These are phyloP conservation scores for Intellagama lesueurii DNA, from an alignment of 2,797 vertebrate genomes.

Conservation along the genomic window DNA sequence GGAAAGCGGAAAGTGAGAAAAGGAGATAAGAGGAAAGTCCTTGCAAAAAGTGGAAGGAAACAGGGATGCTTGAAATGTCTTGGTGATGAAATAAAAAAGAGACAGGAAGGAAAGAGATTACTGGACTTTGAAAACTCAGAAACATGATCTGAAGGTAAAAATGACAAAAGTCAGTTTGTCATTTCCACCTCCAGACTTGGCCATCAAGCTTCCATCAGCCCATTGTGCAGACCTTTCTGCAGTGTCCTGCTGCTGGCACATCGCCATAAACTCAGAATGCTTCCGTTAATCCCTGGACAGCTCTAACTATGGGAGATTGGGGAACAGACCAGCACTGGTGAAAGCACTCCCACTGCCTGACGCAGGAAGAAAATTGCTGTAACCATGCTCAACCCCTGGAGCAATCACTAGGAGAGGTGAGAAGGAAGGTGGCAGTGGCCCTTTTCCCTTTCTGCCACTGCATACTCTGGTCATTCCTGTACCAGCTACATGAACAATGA, in stretches of 20 bases:
- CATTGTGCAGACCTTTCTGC: not conserved
- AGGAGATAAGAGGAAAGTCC: not conserved
- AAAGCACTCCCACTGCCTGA: too few relatives aligned
- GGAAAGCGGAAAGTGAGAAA: too few relatives aligned
- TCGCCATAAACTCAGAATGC: not conserved
- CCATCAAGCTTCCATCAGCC: not conserved
- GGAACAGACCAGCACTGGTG: not conserved
- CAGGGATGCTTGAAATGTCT: not conserved
- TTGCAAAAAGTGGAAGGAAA: not conserved
- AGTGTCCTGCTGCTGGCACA: not conserved
- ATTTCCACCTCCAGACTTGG: not conserved
- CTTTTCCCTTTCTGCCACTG: too few relatives aligned
- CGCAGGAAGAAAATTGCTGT: not conserved
- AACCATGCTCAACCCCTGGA: not conserved
- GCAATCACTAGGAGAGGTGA: not conserved
- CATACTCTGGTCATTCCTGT: too few relatives aligned
- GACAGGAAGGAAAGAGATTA: not conserved
- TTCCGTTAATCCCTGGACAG: not conserved
- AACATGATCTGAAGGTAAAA: too few relatives aligned
- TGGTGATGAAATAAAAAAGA: not conserved
- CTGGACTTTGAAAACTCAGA: not conserved
- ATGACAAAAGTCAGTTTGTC: not conserved
- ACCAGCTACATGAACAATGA: too few relatives aligned
- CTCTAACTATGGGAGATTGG: not conserved
- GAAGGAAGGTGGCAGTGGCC: too few relatives aligned